Evolutionary conservation across 2,113 vertebrate species (phyloP), one percentile per base, ranked within the genome.

Genomic region (Periophthalmodon schlosseri): DNA sequence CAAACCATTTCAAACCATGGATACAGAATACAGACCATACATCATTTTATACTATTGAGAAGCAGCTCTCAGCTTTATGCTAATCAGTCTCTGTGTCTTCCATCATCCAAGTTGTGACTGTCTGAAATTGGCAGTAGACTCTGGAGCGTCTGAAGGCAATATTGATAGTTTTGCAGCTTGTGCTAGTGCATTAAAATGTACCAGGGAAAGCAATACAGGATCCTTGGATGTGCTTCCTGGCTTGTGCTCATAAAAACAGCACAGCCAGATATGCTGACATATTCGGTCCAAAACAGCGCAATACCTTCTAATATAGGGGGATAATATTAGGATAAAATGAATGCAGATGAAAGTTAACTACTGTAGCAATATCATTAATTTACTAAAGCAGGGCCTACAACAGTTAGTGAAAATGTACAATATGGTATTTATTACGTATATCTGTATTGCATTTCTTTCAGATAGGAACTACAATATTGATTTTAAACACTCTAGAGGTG

Each of bases 121-220:
- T 63, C 28, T 63, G 3, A 63, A 63, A 63, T 34, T 63, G 60
- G 60, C 60, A 34, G 60, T 5, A 63, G 15, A 34, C 18, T 57
- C 20, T 34, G 15, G 15, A 33, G 7, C 14, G 28, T 33, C 60
- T 63, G 28, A 16, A 18, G 60, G 28, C 60, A 60, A 60, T 60
- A 60, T 60, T 60, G 57, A 60, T 60, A 60, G 57, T 60, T 28
- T 28, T 60, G 57, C 57, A 60, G 23, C 24, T 60, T 60, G 21
- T 60, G 57, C 57, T 15, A 34, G 28, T 63, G 24, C 60, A 63
- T 63, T 63, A 63, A 63, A 63, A 36, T 63, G 60, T 63, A 63
- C 20, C 28, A 34, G 15, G 28, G 14, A 63, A 63, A 34, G 60
- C 60, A 63, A 34, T 63, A 63, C 60, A 34, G 24, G 8, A 63